phyloP scores from a whole-genome alignment of 2,113 vertebrate species.

The Arothron firmamentum region DNA sequence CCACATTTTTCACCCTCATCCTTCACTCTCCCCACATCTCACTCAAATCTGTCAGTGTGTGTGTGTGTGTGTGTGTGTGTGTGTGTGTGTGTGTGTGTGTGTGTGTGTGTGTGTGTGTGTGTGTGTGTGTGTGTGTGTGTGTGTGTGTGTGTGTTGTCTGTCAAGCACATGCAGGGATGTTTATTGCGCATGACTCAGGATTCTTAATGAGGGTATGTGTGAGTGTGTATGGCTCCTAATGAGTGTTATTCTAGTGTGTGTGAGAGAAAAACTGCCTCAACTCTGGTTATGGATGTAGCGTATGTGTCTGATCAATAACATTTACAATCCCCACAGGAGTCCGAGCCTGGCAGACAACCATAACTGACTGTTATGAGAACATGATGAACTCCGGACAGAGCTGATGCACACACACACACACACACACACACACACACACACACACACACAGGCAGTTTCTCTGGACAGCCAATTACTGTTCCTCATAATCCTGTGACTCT shows the following conservation, averaged over 20 bases:
- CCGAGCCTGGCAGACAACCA: constrained; percentile 55
- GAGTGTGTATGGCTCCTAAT: constrained; percentile 68
- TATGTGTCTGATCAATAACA: constrained; percentile 71
- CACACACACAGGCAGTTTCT: constrained; percentile 49
- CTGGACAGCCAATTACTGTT: constrained; percentile 71
- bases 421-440: constrained; percentile 41
- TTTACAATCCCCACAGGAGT: constrained; percentile 74
- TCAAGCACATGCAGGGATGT: constrained; percentile 55
- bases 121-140: constrained; percentile 29
- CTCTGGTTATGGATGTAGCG: constrained; percentile 64
- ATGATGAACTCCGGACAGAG: constrained; percentile 66
- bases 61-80: constrained; percentile 29
- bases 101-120: constrained; percentile 28
- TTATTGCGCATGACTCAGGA: constrained; percentile 57
- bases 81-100: constrained; percentile 31
- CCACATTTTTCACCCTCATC: constrained; percentile 66
- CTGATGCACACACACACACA: constrained; percentile 27
- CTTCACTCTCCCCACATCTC: constrained; percentile 45
- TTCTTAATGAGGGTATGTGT: constrained; percentile 66
- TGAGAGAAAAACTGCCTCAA: constrained; percentile 47
- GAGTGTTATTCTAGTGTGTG: constrained; percentile 47
- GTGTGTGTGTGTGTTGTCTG: constrained; percentile 37
- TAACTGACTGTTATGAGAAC: constrained; percentile 69
- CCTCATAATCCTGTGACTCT: constrained; percentile 56
- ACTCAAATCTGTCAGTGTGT: constrained; percentile 76